Conservation (phyloP, 2,113 vertebrate genomes). For the Prinia subflava region DNA sequence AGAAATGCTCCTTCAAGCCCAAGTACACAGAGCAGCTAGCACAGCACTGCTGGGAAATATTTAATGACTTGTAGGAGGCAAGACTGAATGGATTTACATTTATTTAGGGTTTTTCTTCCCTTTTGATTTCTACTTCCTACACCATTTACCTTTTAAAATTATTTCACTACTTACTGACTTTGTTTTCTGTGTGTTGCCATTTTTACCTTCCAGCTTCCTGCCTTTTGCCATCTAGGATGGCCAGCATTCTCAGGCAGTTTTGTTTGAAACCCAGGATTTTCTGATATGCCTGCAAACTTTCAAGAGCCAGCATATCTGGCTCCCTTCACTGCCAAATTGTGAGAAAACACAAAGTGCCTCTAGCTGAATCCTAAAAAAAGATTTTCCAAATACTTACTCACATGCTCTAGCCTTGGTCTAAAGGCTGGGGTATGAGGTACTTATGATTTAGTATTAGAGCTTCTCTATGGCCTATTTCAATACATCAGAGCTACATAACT, state of each 20-base stretch:
- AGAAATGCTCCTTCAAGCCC: not conserved
- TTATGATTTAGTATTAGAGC: not conserved
- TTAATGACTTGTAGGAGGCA: constrained; percentile 15
- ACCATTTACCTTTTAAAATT: not conserved
- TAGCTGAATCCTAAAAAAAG: not conserved
- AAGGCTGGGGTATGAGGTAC: not conserved
- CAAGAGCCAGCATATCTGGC: not conserved
- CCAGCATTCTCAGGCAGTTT: not conserved
- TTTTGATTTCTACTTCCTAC: not conserved
- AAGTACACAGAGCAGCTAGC: not conserved
- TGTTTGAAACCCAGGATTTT: not conserved
- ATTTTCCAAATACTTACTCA: not conserved
- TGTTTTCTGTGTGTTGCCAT: not conserved
- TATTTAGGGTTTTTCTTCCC: not conserved
- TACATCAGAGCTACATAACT: not conserved
- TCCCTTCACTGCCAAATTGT: not conserved
- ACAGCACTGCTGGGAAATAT: not conserved
- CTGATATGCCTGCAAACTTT: not conserved
- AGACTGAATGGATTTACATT: constrained; percentile 35
- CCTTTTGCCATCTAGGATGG: not conserved
- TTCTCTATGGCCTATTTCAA: not conserved
- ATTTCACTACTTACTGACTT: not conserved
- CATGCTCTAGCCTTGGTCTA: not conserved
- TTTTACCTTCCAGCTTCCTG: not conserved
- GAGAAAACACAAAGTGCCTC: not conserved